Percentiles rank a stretch among this genome's conserved stretches.
phyloP scores from a whole-genome alignment of 1,140 invertebrate species.

The Manduca sexta region DNA sequence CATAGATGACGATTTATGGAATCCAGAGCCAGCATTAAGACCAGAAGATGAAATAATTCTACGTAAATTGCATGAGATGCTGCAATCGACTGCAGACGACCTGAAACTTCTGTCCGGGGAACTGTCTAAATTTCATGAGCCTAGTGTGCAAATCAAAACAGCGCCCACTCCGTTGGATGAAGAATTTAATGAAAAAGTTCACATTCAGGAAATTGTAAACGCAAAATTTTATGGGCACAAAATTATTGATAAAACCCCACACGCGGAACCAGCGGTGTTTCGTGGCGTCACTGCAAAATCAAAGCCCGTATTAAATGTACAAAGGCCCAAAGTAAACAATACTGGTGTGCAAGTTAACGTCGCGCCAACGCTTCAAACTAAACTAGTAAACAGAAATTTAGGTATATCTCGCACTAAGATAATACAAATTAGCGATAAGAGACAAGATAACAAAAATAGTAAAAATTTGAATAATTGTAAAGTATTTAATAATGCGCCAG shows the following conservation, averaged over 20 bases:
- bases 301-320: slow-evolving; percentile 14
- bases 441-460: slow-evolving; percentile 14
- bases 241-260: slow-evolving; percentile 35
- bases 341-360: slow-evolving; percentile 29
- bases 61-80: slow-evolving; percentile 58
- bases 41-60: slow-evolving; percentile 63
- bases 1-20: slow-evolving; percentile 57
- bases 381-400: slow-evolving; percentile 35
- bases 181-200: slow-evolving; percentile 66
- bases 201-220: slow-evolving; percentile 65
- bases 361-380: slow-evolving; percentile 20
- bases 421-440: slow-evolving; percentile 39
- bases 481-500: slow-evolving; percentile 14
- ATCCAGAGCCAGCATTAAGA: slow-evolving; percentile 48
- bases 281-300: slow-evolving; percentile 12
- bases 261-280: not conserved
- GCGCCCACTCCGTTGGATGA: slow-evolving; percentile 58
- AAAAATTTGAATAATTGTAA: slow-evolving; percentile 31
- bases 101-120: slow-evolving; percentile 58
- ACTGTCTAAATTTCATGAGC: slow-evolving; percentile 43
- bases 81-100: slow-evolving; percentile 64
- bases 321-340: slow-evolving; percentile 28
- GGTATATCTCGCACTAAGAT: slow-evolving; percentile 37
- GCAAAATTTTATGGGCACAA: slow-evolving; percentile 65
- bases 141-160: slow-evolving; percentile 41